These are phyloP conservation scores for Drosophila neutralis DNA, from an alignment of 2,888 invertebrate species.

Conservation along the genomic window DNA sequence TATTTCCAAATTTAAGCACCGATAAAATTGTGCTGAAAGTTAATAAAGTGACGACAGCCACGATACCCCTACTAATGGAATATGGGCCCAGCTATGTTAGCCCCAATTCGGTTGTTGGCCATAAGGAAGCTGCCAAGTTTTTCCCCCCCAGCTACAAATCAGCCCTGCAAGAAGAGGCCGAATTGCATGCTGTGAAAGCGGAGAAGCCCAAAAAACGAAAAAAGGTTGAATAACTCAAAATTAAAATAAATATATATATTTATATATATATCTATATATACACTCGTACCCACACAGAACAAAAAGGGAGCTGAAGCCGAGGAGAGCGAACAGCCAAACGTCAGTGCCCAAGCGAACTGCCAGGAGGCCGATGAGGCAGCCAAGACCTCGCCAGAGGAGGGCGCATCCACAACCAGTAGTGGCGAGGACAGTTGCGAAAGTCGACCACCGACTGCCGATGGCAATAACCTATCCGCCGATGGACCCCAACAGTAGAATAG, in stretches of 20 bases:
- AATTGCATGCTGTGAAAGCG: conserved; percentile 71
- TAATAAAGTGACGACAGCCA: conserved; percentile 87
- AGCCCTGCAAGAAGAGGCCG: conserved; percentile 83
- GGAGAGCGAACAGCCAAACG: conserved; percentile 34
- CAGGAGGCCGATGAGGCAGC: conserved; percentile 61
- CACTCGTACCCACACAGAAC: conserved; percentile 43
- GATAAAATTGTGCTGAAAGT: conserved; percentile 90
- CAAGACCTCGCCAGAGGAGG: conserved; percentile 71
- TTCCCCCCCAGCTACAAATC: conserved; percentile 88
- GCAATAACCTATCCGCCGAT: conserved; percentile 45
- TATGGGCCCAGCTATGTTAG: conserved; percentile 90
- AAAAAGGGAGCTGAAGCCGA: conserved; percentile 63
- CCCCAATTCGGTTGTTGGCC: conserved; percentile 88
- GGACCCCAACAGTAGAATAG: conserved; percentile 10
- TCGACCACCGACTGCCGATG: conserved; percentile 71
- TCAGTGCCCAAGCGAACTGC: conserved; percentile 43
- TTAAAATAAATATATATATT: neutral
- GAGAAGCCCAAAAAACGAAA: conserved; percentile 86
- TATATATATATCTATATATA: neutral
- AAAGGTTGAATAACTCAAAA: conserved; percentile 44
- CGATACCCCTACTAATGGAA: conserved; percentile 87
- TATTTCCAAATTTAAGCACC: conserved; percentile 85
- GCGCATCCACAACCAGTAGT: conserved; percentile 69
- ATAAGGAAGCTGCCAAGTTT: conserved; percentile 88
- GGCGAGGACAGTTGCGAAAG: conserved; percentile 70